Evolutionary conservation across 2,888 invertebrate genomes (phyloP), one percentile per base, ranked within the genome.

Genomic region (Synergus laeviventris): DNA sequence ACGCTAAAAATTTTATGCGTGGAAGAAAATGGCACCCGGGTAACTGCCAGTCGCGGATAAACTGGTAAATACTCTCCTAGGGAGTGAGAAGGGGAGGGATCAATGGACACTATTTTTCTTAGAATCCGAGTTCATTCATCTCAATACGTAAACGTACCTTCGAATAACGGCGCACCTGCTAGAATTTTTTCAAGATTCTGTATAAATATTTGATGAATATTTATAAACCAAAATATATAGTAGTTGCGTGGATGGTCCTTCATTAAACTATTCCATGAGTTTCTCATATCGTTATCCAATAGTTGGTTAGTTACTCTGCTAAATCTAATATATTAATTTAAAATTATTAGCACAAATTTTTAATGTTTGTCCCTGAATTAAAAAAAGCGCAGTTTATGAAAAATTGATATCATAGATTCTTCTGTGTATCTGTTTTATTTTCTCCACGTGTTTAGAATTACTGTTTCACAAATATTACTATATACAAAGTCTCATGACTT

Each of bases 1-100:
- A 80, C 81, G 81, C 82, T 87, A 87, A 86, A 87, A 87, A 73
- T 87, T 87, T 87, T 82, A 87, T 87, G 87, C 81, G 81, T 81
- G 78, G 76, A 62, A 76, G 84, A 87, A 87, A 84, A 87, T 87
- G 86, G 87, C 86, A 80, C 84, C 84, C 84, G 74, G 81, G 81
- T 81, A 86, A 84, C 82, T 83, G 81, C 84, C 81, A 79, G 82
- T 79, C 81, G 78, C 81, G 86, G 81, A 83, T 83, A 86, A 87
- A 86, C 86, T 81, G 86, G 82, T 78, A 83, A 86, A 86, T 85
- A 84, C 85, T 84, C 82, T 80, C 82, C 62, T 49, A 14, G 21
- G 77, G 38, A 49, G 66, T 66, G 39, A 70, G 56, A 31, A 31
- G 49, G 56, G 56, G 56, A 39, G 38, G 54, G 59, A 16, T 54